Evolutionary conservation across 1,140 invertebrate species (phyloP), one percentile per base, ranked within the genome.

Genomic region (Epicauta chinensis): DNA sequence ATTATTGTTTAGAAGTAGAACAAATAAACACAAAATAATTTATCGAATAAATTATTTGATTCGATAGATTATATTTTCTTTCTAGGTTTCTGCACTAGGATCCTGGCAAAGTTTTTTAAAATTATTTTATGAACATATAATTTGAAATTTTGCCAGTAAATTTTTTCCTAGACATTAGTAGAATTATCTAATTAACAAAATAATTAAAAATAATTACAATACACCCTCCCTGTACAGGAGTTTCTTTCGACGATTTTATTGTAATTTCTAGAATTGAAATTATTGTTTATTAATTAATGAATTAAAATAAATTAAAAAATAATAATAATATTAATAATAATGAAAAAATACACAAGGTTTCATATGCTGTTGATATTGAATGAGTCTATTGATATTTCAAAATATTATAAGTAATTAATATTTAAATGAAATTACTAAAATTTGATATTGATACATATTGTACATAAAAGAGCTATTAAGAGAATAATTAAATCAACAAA

Each of bases 311-410:
- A n/a, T 34, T n/a, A n/a, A 34, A 34, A 3, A 30, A 5, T 30
- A 30, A 9, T n/a, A n/a, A 34, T 34, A 34, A n/a, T n/a, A 34
- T 9, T 34, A n/a, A 34, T 34, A 34, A n/a, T n/a, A 3, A 34
- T n/a, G 12, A 34, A 39, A 23, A 49, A 31, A 40, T 9, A 34
- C 2, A 51, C 45, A 56, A 59, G 36, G 29, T 42, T 53, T 58
- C 54, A 55, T 43, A 65, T 54, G 53, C 58, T 63, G 59, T 65
- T 61, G 55, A 61, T 59, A 58, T 58, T 58, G 52, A 58, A 56
- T 58, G 57, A 63, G 57, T 65, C 55, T 63, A 62, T 60, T 58
- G 49, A 64, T 56, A 61, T 56, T 66, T 63, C 56, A 61, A 52
- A 53, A 56, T 52, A 34, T 11, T 34, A 54, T 51, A 54, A 56